A percentile compares a stretch with the other conserved stretches of the same genome.
These are phyloP conservation scores for Candidula unifasciata DNA, from an alignment of 2,888 invertebrate species.

Conservation along the genomic window DNA sequence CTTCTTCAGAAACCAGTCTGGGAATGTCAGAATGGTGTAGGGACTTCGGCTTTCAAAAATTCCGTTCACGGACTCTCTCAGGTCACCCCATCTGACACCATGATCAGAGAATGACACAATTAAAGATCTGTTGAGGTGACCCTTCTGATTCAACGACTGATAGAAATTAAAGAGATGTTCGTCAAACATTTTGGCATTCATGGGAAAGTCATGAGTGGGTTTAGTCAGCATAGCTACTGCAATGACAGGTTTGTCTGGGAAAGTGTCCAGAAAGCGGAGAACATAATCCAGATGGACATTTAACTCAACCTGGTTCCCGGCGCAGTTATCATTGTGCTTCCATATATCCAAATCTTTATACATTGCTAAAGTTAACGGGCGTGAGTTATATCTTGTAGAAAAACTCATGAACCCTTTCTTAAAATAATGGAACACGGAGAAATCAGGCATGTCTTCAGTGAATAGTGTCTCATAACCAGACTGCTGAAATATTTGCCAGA, in stretches of 20 bases:
- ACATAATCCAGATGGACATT: conserved; percentile 84
- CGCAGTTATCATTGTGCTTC: conserved; percentile 79
- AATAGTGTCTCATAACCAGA: conserved; percentile 88
- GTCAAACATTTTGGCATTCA: conserved; percentile 87
- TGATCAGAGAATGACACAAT: conserved; percentile 87
- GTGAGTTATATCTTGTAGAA: conserved; percentile 90
- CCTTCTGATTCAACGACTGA: conserved; percentile 75
- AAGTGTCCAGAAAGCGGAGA: conserved; percentile 80
- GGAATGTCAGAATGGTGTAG: conserved; percentile 86
- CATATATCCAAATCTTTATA: conserved; percentile 69
- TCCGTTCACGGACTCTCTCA: conserved; percentile 87
- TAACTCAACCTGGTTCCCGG: conserved; percentile 84
- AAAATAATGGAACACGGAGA: conserved; percentile 89
- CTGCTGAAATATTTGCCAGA: conserved; percentile 88
- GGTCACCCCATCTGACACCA: conserved; percentile 91
- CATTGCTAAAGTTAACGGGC: conserved; percentile 84
- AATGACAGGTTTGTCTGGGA: conserved; percentile 84
- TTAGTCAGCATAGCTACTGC: conserved; percentile 91
- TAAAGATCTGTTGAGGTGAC: conserved; percentile 67
- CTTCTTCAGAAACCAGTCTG: conserved; percentile 84
- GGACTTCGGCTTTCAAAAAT: conserved; percentile 91
- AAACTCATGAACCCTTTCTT: conserved; percentile 85
- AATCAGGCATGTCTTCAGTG: conserved; percentile 88
- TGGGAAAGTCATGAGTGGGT: conserved; percentile 90
- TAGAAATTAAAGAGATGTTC: conserved; percentile 82